Conservation (phyloP, 2,113 vertebrate genomes). For the Grammomys surdaster region DNA sequence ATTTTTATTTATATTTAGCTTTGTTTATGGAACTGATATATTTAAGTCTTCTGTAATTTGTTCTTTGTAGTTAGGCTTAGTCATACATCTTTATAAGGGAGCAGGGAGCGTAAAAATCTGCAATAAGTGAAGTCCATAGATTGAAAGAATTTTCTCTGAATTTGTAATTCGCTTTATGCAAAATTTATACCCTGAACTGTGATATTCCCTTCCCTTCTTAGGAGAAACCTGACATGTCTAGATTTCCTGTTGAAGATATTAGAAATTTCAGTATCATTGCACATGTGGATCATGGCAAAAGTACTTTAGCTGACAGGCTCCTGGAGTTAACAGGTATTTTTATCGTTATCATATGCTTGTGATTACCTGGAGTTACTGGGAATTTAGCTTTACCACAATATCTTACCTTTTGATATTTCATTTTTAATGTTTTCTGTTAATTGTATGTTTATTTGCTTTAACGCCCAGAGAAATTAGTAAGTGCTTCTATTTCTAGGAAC, state of each 20-base stretch:
- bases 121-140: neutral
- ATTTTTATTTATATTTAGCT: slow-evolving; percentile 52
- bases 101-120: neutral
- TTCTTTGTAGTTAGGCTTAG: slow-evolving; percentile 5
- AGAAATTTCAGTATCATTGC: slow-evolving; percentile 98
- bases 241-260: slow-evolving; percentile 92
- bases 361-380: neutral
- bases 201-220: slow-evolving; percentile 79
- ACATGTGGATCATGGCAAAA: slow-evolving; percentile 99
- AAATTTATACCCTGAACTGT: slow-evolving; percentile 22
- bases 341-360: neutral
- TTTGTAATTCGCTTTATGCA: slow-evolving; percentile 20
- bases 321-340: slow-evolving; percentile 95
- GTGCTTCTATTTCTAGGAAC: slow-evolving; percentile 88
- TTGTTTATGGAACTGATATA: slow-evolving; percentile 12
- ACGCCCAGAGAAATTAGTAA: neutral
- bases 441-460: slow-evolving; percentile 9
- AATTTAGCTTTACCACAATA: neutral
- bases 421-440: neutral
- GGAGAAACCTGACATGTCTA: slow-evolving; percentile 91
- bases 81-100: neutral
- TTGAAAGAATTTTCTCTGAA: slow-evolving; percentile 14
- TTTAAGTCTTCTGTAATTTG: neutral
- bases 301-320: slow-evolving; percentile 96
- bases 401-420: neutral